Percentiles rank a stretch among this genome's conserved stretches.
Conservation (phyloP, 2,113 vertebrate genomes). For the Thinocorus orbignyianus region DNA sequence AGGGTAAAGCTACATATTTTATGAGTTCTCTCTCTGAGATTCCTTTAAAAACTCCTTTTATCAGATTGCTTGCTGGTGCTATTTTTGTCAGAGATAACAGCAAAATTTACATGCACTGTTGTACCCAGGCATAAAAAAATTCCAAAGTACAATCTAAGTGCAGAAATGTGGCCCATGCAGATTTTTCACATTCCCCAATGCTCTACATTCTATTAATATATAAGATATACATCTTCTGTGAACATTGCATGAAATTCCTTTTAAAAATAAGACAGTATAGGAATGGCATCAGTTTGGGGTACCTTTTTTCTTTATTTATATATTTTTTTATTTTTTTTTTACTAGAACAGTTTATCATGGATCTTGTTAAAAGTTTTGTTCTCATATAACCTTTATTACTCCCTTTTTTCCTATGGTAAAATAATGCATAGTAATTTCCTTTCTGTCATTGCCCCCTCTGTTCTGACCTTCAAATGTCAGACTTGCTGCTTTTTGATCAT, state of each 20-base stretch:
- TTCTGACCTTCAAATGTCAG: constrained; percentile 73
- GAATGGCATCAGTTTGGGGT: background rate
- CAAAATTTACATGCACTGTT: background rate
- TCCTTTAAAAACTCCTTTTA: background rate
- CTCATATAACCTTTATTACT: background rate
- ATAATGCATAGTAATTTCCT: constrained; percentile 49
- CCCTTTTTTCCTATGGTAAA: constrained; percentile 17
- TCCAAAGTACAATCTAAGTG: background rate
- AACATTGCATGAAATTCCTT: background rate
- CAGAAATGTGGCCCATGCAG: background rate
- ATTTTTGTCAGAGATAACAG: background rate
- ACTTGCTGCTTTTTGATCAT: constrained; percentile 52
- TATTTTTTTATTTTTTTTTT: background rate
- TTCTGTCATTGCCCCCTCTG: constrained; percentile 47
- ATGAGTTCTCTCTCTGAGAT: background rate
- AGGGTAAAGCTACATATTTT: background rate
- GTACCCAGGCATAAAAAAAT: background rate
- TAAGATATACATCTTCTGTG: background rate
- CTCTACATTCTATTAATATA: background rate
- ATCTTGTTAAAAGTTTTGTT: constrained; percentile 22
- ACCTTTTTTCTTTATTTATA: background rate
- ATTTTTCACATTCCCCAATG: background rate
- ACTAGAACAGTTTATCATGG: constrained; percentile 30
- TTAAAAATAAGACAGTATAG: constrained; percentile 7
- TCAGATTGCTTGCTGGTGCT: background rate